Base-by-base conservation (phyloP, 2,888 invertebrate genomes). In the Hylaea fasciaria region DNA sequence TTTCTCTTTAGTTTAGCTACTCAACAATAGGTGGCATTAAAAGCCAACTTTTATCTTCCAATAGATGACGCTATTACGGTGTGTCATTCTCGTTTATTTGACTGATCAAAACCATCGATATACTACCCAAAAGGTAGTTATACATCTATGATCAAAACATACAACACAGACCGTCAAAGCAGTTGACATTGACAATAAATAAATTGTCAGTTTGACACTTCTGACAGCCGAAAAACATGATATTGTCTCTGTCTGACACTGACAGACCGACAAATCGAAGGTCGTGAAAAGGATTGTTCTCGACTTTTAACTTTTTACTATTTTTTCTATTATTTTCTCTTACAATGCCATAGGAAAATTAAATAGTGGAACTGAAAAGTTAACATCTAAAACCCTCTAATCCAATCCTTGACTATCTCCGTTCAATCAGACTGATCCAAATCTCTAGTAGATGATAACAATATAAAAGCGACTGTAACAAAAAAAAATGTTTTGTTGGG, bases 401-500 rank as follows among this genome's bases (percentile, higher is more conserved):
- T 46, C 43, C 48, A 44, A 46, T 44, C 53, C 40, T 56, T 51
- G 70, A 70, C 72, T 80, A 81, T 77, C 77, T 80, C 74, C 72
- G 50, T 68, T 69, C 59, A 66, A 72, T 68, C 69, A 77, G 69
- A 80, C 78, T 77, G 74, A 76, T 66, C 69, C 67, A 57, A 67
- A 73, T 73, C 66, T 64, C 65, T 61, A 68, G 69, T 78, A 78
- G 73, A 87, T 85, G 86, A 85, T 75, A 72, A 32, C 46, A 59
- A n/a, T 28, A 44, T 70, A 72, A 12, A 10, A 66, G 54, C 76
- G 68, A 64, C 65, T 64, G 77, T 71, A 67, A 74, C 73, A 74
- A 77, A 77, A 73, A 22, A 87, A 80, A 82, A 92, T 92, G 92
- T 92, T 90, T 87, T 92, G 92, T 81, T 92, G 92, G 92, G 92